A percentile compares a stretch with the other conserved stretches of the same genome.
These are phyloP conservation scores for Calosoma granatense DNA, from an alignment of 1,140 invertebrate genomes.

Conservation along the genomic window DNA sequence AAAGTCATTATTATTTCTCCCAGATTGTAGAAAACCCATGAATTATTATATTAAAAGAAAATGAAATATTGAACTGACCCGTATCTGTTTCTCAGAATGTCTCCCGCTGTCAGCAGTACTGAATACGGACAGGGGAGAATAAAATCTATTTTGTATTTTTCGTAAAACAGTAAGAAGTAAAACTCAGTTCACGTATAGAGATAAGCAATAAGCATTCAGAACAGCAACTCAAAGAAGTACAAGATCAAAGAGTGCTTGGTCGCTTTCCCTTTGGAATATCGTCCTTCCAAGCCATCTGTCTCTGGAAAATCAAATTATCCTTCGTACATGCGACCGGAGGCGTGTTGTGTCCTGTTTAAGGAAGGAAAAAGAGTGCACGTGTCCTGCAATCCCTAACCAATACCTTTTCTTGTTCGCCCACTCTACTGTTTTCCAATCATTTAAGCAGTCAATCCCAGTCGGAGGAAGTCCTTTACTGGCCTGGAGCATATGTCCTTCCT, in stretches of 20 bases:
- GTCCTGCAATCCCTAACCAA: background rate
- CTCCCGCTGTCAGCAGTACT: too few species aligned
- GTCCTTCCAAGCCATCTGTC: constrained; percentile 2
- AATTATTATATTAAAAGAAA: too few species aligned
- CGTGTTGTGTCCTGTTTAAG: constrained; percentile 1
- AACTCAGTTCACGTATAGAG: background rate
- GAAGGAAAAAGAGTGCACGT: background rate
- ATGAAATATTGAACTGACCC: too few species aligned
- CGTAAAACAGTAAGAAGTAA: too few species aligned
- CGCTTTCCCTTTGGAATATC: background rate
- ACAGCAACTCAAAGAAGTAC: background rate
- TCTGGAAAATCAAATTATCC: constrained; percentile 1
- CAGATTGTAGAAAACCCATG: too few species aligned
- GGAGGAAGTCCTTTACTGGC: too few species aligned
- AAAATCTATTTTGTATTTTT: too few species aligned
- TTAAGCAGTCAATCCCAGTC: background rate
- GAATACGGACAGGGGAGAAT: too few species aligned
- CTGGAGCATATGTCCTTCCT: too few species aligned
- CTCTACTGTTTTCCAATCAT: background rate
- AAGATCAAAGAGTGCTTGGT: background rate
- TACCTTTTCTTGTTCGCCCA: background rate
- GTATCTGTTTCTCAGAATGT: too few species aligned
- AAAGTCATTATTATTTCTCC: too few species aligned
- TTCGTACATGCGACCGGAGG: background rate
- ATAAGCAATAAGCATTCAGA: background rate